Evolutionary conservation across 2,888 invertebrate species (phyloP).

Genomic region (Brenthis daphne): DNA sequence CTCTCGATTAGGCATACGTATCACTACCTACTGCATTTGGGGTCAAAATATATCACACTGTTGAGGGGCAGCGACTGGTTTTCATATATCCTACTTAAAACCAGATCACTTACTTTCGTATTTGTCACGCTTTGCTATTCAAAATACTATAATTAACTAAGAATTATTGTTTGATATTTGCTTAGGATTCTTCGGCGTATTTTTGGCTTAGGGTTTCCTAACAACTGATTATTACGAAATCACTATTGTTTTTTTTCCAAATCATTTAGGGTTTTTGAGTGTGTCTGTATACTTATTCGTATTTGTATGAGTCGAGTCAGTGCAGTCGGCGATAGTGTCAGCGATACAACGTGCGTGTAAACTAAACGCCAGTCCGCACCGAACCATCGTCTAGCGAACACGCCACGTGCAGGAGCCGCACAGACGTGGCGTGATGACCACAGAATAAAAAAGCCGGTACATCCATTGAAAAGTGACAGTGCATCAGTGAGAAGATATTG

Average conservation of each 20-base stretch:
- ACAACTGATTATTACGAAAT: not conserved
- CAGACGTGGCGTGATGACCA: constrained; percentile 59
- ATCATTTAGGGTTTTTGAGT: not conserved
- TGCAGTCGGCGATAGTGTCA: constrained; percentile 43
- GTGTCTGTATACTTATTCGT: constrained; percentile 8
- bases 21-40: constrained; percentile 33
- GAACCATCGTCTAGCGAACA: constrained; percentile 61
- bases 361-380: constrained; percentile 62
- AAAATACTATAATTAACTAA: not conserved
- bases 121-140: constrained; percentile 34
- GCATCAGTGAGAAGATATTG: constrained; percentile 69
- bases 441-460: constrained; percentile 59
- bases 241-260: not conserved
- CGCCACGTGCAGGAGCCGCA: constrained; percentile 55
- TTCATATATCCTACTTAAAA: constrained; percentile 39
- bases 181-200: not conserved
- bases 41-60: constrained; percentile 40
- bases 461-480: constrained; percentile 68
- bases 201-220: not conserved
- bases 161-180: not conserved
- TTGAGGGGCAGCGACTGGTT: constrained; percentile 45
- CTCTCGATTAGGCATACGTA: constrained; percentile 24
- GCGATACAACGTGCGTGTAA: constrained; percentile 40
- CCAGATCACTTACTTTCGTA: constrained; percentile 43
- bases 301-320: constrained; percentile 49